Conservation (phyloP, 2,888 invertebrate species). For the Phyto melanocephala region DNA sequence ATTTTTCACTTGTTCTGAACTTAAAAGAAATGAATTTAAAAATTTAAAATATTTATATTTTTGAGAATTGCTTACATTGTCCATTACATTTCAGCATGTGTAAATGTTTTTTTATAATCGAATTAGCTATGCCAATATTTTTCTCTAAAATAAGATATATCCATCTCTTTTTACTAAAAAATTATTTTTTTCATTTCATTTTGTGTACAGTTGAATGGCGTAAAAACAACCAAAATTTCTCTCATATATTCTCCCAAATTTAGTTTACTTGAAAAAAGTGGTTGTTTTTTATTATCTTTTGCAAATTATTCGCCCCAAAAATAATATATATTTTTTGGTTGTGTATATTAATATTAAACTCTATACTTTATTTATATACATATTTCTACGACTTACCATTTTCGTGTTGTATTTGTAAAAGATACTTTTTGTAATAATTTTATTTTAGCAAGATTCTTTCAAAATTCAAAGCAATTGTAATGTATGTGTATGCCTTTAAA, state of each 20-base stretch:
- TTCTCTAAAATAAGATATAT: too few relatives aligned
- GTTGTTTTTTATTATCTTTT: neutral
- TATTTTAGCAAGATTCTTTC: too few relatives aligned
- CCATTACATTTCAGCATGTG: too few relatives aligned
- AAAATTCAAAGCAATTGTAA: too few relatives aligned
- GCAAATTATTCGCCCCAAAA: constrained; percentile 11
- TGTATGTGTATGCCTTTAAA: too few relatives aligned
- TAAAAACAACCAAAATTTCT: neutral
- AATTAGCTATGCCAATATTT: too few relatives aligned
- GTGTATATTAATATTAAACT: neutral
- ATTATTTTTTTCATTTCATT: neutral
- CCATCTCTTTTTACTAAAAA: neutral
- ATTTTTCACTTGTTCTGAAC: too few relatives aligned
- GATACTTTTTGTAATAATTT: too few relatives aligned
- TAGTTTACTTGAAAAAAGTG: neutral
- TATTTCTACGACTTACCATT: constrained; percentile 8
- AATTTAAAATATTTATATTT: too few relatives aligned
- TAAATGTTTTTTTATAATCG: too few relatives aligned
- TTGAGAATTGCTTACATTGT: too few relatives aligned
- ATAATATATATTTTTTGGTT: neutral
- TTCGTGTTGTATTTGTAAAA: neutral
- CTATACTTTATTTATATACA: neutral
- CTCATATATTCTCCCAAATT: neutral
- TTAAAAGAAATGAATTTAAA: too few relatives aligned
- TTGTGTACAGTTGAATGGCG: neutral